Conservation (phyloP, 2,797 vertebrate genomes). For the Vireo griseus region DNA sequence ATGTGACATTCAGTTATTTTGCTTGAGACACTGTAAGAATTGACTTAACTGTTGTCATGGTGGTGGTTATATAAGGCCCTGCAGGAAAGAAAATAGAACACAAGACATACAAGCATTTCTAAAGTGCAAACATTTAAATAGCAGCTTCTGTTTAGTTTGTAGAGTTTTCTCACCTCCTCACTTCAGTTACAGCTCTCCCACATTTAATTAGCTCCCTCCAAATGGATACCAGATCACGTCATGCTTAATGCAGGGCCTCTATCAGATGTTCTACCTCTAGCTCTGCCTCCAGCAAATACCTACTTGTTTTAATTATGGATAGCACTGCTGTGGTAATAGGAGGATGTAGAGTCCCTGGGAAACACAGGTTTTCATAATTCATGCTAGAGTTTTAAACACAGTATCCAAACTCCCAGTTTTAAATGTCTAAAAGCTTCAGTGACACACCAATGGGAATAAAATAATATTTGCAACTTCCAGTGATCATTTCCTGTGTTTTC, state of each 20-base stretch:
- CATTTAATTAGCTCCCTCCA: background rate
- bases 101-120: background rate
- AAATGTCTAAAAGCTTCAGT: background rate
- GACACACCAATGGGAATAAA: background rate
- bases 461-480: background rate
- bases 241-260: background rate
- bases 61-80: background rate
- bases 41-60: background rate
- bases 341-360: background rate
- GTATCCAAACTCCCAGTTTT: background rate
- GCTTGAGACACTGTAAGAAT: background rate
- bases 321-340: background rate
- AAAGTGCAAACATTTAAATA: background rate
- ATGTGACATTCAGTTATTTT: background rate
- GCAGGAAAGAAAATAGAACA: background rate
- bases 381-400: background rate
- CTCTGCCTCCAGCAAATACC: background rate
- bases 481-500: background rate
- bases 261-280: background rate
- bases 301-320: background rate
- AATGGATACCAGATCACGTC: background rate
- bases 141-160: background rate
- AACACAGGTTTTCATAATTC: background rate
- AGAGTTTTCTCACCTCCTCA: background rate
- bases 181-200: background rate